Evolutionary conservation across 2,888 invertebrate genomes (phyloP).

Genomic region (Seira ritae): DNA sequence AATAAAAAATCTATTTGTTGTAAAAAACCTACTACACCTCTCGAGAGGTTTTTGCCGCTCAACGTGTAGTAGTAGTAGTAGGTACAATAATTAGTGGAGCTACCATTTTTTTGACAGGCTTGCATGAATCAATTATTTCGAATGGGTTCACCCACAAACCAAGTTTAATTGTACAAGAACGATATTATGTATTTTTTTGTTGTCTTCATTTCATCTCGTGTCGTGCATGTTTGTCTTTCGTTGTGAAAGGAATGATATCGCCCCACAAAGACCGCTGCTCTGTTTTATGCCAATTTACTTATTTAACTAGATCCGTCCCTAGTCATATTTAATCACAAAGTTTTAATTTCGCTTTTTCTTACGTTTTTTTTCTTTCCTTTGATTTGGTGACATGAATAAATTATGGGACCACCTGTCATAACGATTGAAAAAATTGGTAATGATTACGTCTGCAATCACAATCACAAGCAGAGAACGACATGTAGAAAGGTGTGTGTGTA

Average conservation of each 20-base stretch:
- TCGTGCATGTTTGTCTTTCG: slow-evolving; percentile 15
- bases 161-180: background rate
- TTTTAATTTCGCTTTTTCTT: slow-evolving; percentile 29
- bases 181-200: background rate
- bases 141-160: slow-evolving; percentile 48
- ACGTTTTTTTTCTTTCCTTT: slow-evolving; percentile 11
- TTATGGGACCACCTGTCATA: slow-evolving; percentile 61
- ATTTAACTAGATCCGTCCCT: background rate
- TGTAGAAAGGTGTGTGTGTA: background rate
- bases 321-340: slow-evolving; percentile 18
- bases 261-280: no score
- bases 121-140: slow-evolving; percentile 63
- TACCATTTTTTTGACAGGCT: slow-evolving; percentile 49
- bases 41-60: background rate
- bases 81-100: slow-evolving; percentile 49
- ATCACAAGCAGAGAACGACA: background rate
- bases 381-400: slow-evolving; percentile 50
- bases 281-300: no score
- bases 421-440: slow-evolving; percentile 56
- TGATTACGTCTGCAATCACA: background rate
- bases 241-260: background rate
- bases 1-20: background rate
- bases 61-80: no score
- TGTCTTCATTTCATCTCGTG: no score
- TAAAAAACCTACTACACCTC: background rate